A percentile compares a stretch with the other conserved stretches of the same genome.
Conservation (phyloP, 2,888 invertebrate genomes). For the Lycia hirtaria region DNA sequence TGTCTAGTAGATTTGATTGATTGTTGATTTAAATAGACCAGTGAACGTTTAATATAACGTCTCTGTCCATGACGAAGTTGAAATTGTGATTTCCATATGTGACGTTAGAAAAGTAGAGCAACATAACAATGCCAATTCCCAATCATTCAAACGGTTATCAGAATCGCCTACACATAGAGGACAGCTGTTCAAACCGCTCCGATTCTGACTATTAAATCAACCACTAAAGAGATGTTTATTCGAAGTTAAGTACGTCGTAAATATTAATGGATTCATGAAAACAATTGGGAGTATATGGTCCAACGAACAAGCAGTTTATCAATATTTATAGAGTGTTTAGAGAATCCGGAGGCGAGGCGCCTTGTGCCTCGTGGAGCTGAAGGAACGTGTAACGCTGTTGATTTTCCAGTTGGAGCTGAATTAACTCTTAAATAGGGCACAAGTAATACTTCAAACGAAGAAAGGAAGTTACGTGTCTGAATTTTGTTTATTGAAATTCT, state of each 20-base stretch:
- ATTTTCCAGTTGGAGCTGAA: background rate
- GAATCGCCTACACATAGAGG: slow-evolving; percentile 4
- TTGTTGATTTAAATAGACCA: background rate
- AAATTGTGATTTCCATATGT: background rate
- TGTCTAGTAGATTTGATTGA: slow-evolving; percentile 19
- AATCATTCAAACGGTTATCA: slow-evolving; percentile 14
- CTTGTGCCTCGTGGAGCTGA: background rate
- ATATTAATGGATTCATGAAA: slow-evolving; percentile 46
- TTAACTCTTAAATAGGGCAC: background rate
- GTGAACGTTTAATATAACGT: background rate
- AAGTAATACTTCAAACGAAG: background rate
- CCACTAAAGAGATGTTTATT: slow-evolving; percentile 40
- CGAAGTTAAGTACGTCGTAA: slow-evolving; percentile 46
- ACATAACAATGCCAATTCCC: background rate
- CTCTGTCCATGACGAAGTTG: background rate
- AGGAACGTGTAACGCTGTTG: slow-evolving; percentile 4
- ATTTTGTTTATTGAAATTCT: background rate
- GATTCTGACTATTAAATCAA: slow-evolving; percentile 38
- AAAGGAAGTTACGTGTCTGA: background rate
- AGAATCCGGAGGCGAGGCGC: slow-evolving; percentile 17
- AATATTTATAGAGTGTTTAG: slow-evolving; percentile 47
- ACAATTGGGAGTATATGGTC: slow-evolving; percentile 47
- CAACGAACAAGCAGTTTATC: slow-evolving; percentile 43
- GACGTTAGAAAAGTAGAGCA: background rate
- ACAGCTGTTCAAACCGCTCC: slow-evolving; percentile 25